Base-by-base conservation (phyloP, 2,888 invertebrate species). In the Epistrophe grossulariae region DNA sequence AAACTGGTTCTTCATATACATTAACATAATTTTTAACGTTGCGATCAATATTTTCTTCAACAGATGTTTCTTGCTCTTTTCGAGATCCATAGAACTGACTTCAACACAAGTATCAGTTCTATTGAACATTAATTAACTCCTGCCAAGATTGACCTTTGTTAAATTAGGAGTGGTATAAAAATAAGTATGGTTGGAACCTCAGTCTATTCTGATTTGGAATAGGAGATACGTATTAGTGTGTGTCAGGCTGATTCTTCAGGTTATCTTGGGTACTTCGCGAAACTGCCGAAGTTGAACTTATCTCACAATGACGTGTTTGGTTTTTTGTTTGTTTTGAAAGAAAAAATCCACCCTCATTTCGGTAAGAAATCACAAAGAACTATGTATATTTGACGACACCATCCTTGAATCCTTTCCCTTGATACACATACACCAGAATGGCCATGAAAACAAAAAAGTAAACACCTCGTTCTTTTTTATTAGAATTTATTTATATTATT, bases 401-500 rank as follows among this genome's bases (percentile, higher is more conserved):
- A 52, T 15, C 55, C 15, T 80, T 43, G 31, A 31, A 52, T 68
- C 73, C 59, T 60, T 60, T 64, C 50, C 10, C 45, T 24, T 52
- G 24, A 38, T 70, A 70, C 31, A 66, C 55, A 38, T 15, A 50
- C 40, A 31, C 17, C 13, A 60, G 13, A 79, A 31, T 40, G 55
- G 8, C 52, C 55, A 68, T 60, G 60, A 74, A 74, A 55, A 60
- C 17, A 59, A 43, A 73, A n/a, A 60, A 45, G 62, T 43, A 79
- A 64, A 59, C 35, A 64, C 24, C 31, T 71, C 50, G 38, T 50
- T 59, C 35, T 60, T 15, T n/a, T 52, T 43, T 28, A 19, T 19
- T 24, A n/a, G 55, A 40, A 60, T 38, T 57, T 24, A 38, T 48
- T 17, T 50, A 64, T 55, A 66, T 31, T 17, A 13, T 4, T 48